Percentiles rank a stretch among this genome's conserved stretches.
These are phyloP conservation scores for Sebastes steindachneri DNA, from an alignment of 2,797 vertebrate species.

Conservation along the genomic window DNA sequence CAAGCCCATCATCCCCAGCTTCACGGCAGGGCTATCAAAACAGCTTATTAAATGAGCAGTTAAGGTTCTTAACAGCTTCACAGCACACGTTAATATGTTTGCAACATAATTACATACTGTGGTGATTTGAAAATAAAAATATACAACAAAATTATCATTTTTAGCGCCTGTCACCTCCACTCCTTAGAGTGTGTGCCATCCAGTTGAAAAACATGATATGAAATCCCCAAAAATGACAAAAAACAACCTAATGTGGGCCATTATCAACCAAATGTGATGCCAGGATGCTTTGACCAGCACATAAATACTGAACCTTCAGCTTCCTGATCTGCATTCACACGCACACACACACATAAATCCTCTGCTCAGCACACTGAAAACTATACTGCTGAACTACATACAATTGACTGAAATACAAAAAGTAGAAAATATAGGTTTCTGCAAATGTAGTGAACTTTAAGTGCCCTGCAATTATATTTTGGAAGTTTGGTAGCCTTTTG, in stretches of 20 bases:
- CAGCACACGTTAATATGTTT: constrained; percentile 33
- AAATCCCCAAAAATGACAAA: constrained; percentile 8
- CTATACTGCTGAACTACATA: not conserved
- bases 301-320: constrained; percentile 1
- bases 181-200: not conserved
- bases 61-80: constrained; percentile 29
- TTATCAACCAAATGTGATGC: constrained; percentile 29
- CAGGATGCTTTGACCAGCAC: constrained; percentile 26
- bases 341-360: not conserved
- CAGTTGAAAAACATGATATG: constrained; percentile 12
- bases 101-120: constrained; percentile 42
- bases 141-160: constrained; percentile 22
- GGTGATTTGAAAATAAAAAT: constrained; percentile 43
- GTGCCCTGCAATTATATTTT: not conserved
- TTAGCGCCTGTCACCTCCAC: constrained; percentile 1
- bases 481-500: not conserved
- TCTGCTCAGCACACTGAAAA: not conserved
- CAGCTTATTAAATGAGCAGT: constrained; percentile 39
- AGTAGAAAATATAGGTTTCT: not conserved
- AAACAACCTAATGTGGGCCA: constrained; percentile 16
- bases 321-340: constrained; percentile 2
- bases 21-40: constrained; percentile 32
- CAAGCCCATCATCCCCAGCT: constrained; percentile 26
- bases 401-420: not conserved
- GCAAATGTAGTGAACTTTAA: not conserved